phyloP scores from a whole-genome alignment of 2,113 vertebrate genomes.

The Rana temporaria region DNA sequence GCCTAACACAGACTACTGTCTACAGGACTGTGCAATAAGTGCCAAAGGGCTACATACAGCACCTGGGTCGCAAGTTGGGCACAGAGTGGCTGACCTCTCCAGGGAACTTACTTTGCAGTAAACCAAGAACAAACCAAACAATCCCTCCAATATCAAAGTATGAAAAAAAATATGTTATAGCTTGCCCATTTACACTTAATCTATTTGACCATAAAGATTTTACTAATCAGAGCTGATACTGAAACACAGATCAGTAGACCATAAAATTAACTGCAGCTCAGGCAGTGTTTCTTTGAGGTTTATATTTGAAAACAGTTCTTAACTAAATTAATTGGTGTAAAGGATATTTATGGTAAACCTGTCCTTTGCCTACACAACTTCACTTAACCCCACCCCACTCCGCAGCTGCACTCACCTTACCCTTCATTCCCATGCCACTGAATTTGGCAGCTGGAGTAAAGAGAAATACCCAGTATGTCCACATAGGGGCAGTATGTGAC shows the following conservation, averaged over 20 bases:
- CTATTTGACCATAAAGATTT: neutral
- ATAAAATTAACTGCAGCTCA: slow-evolving; percentile 13
- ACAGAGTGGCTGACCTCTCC: neutral
- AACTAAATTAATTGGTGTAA: neutral
- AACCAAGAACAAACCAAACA: neutral
- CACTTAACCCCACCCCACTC: too few species aligned
- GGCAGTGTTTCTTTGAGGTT: neutral
- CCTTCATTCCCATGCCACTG: too few species aligned
- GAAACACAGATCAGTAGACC: neutral
- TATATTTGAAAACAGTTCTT: neutral
- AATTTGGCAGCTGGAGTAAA: too few species aligned
- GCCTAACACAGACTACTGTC: too few species aligned
- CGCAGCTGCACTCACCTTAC: too few species aligned
- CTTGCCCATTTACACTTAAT: neutral
- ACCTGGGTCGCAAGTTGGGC: too few species aligned
- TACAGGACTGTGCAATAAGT: too few species aligned
- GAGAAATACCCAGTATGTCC: too few species aligned
- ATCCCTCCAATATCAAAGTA: neutral
- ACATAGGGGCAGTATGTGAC: too few species aligned
- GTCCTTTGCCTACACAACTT: too few species aligned
- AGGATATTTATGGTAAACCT: neutral
- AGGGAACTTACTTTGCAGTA: neutral
- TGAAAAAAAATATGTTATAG: neutral
- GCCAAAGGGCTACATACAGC: too few species aligned
- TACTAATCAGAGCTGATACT: neutral